A percentile compares a stretch with the other conserved stretches of the same genome.
These are phyloP conservation scores for Poeciliopsis occidentalis DNA, from an alignment of 2,113 vertebrate genomes.

Conservation along the genomic window DNA sequence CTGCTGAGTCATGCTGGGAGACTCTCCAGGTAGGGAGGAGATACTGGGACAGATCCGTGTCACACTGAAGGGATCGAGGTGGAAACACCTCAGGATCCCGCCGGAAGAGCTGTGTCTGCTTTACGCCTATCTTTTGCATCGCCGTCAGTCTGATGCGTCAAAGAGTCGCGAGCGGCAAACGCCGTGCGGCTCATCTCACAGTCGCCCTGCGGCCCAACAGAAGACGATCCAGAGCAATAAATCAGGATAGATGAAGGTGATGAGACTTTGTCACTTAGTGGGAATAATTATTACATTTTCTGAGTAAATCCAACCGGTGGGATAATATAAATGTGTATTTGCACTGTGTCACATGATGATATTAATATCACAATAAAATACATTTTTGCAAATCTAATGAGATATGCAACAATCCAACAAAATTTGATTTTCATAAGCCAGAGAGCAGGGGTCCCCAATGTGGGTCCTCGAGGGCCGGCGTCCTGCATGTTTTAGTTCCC, in stretches of 20 bases:
- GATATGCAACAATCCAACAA: neutral
- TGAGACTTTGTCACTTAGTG: neutral
- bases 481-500: too few species aligned
- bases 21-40: neutral
- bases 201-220: neutral
- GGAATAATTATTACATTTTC: neutral
- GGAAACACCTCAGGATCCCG: neutral
- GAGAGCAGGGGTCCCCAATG: too few species aligned
- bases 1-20: neutral
- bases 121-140: neutral
- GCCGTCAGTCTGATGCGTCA: neutral
- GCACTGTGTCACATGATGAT: neutral
- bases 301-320: neutral
- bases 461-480: too few species aligned
- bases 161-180: neutral
- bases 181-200: neutral
- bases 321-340: neutral
- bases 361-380: too few species aligned
- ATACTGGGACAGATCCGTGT: neutral
- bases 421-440: neutral
- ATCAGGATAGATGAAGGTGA: neutral
- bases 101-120: neutral
- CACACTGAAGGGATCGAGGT: neutral
- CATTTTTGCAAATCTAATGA: neutral
- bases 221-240: neutral